A percentile compares a stretch with the other conserved stretches of the same genome.
phyloP scores from a whole-genome alignment of 2,888 invertebrate species.

The Perdita meconis region DNA sequence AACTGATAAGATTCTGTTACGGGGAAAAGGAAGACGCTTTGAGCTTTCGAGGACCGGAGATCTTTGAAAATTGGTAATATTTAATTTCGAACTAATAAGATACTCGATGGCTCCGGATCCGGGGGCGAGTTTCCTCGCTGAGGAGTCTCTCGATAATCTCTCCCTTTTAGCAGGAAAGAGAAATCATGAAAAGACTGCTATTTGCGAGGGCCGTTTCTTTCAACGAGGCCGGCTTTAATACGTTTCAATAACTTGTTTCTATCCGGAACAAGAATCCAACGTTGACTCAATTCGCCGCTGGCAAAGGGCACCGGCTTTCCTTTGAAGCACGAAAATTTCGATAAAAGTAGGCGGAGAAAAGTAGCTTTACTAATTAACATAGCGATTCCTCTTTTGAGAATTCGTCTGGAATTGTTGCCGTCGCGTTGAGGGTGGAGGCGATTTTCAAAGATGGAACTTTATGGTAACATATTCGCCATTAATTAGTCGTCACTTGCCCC shows the following conservation, averaged over 20 bases:
- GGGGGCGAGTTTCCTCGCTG: conserved; percentile 3
- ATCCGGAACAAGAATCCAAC: conserved; percentile 19
- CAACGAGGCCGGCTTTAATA: conserved; percentile 25
- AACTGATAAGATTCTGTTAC: conserved; percentile 7
- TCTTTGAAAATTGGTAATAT: background rate
- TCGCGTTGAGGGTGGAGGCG: no score
- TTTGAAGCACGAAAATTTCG: background rate
- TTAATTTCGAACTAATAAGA: background rate
- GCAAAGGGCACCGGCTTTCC: conserved; percentile 1
- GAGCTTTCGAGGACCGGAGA: background rate
- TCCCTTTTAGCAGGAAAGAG: background rate
- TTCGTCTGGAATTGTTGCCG: background rate
- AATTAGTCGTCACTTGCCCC: no score
- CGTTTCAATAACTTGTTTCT: conserved; percentile 35
- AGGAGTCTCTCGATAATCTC: conserved; percentile 13
- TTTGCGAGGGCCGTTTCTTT: conserved; percentile 21
- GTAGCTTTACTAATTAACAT: conserved; percentile 20
- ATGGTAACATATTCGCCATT: no score
- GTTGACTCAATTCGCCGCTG: conserved; percentile 24
- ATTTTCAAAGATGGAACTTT: no score
- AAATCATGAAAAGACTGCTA: background rate
- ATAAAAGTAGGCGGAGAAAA: background rate
- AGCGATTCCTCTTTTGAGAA: background rate
- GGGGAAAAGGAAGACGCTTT: background rate
- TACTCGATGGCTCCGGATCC: background rate